Base-by-base conservation (phyloP, 2,888 invertebrate genomes). In the Ecliptopera silaceata region DNA sequence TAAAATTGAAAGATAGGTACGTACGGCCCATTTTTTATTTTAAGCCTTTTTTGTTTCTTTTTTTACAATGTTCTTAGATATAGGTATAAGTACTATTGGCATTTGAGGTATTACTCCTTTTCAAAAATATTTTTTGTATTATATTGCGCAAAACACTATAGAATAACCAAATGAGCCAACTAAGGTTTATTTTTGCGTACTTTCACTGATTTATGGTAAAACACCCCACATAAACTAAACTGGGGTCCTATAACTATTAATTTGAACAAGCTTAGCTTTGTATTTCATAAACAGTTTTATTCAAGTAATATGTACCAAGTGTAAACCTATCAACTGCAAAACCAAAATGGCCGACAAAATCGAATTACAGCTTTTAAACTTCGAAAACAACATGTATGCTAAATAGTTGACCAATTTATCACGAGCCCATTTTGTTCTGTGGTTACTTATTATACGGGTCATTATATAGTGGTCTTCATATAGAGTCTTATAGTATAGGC, bases 171-270 rank as follows among this genome's bases (percentile, higher is more conserved):
- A 77, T 69, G 70, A 70, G 71, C 69, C 69, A 68, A 55, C 69
- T 69, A 76, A 77, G 79, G 79, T 81, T 85, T 82, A 79, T 73
- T 77, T 77, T 69, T n/a, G 38, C 75, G 75, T 72, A 62, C 65
- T 59, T 39, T 13, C 34, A 54, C 74, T 82, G 81, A 82, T 82
- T 82, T 82, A 82, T 82, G 63, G 64, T 72, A 58, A 69, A 72
- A 64, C 73, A 71, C 78, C 82, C 79, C 71, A 71, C 65, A 47
- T 59, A 49, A 50, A 38, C 26, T 20, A 13, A 46, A 38, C 31
- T 52, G 17, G 47, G 51, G 54, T 44, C 41, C 49, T 47, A 53
- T 26, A 42, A 36, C 55, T 52, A 36, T 45, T 34, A 55, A 44
- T 51, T 54, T 51, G 12, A 42, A 10, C 34, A 46, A 45, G n/a